Conservation (phyloP, 2,797 vertebrate genomes). For the Argya squamiceps region DNA sequence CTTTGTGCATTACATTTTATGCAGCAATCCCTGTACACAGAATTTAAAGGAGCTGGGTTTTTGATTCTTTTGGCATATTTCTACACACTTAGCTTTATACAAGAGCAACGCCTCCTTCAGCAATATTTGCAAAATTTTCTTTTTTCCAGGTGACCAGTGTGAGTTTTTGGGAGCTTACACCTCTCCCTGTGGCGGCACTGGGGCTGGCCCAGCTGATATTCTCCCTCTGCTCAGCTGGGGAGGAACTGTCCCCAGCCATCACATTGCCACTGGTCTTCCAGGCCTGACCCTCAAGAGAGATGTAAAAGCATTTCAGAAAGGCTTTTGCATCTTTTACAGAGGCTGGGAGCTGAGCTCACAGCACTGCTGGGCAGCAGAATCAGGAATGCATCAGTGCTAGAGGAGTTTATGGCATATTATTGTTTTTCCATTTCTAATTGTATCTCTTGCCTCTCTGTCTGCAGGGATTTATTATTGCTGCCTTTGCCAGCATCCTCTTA, state of each 20-base stretch:
- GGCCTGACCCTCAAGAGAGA: background rate
- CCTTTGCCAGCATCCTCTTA: slow-evolving; percentile 51
- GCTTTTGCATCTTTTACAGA: background rate
- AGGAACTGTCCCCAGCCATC: background rate
- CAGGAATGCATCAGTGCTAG: background rate
- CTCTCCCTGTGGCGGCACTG: background rate
- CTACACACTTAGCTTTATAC: background rate
- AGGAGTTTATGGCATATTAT: background rate
- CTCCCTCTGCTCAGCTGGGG: background rate
- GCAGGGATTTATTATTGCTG: slow-evolving; percentile 49
- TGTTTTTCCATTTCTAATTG: slow-evolving; percentile 66
- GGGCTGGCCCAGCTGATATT: background rate
- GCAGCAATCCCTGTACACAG: background rate
- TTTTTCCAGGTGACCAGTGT: background rate
- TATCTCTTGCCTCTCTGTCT: slow-evolving; percentile 43
- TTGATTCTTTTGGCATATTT: background rate
- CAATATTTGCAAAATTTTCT: background rate
- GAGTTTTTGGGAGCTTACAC: background rate
- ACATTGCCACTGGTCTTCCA: accelerated
- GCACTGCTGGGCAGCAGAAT: background rate
- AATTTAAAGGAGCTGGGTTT: background rate
- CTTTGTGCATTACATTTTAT: background rate
- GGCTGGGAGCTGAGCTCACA: background rate
- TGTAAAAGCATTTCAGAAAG: background rate
- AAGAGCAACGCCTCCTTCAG: background rate